Evolutionary conservation across 2,113 vertebrate genomes (phyloP).

Genomic region (Oreochromis tanganicae): DNA sequence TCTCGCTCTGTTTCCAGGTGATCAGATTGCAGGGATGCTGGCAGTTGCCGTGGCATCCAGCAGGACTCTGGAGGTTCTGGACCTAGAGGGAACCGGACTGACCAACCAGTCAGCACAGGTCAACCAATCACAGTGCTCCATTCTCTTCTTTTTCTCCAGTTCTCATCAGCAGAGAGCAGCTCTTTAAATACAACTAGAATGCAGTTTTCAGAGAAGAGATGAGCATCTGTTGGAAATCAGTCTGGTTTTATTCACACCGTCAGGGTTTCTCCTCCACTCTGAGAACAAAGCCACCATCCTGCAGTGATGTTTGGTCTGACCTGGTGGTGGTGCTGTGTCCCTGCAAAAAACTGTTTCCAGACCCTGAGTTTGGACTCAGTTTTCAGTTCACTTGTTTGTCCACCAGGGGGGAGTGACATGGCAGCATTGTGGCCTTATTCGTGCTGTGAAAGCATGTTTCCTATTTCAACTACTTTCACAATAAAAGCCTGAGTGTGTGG

Average conservation of each 20-base stretch:
- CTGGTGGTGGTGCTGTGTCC: not conserved
- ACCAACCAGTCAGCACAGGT: conserved; percentile 96
- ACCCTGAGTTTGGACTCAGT: not conserved
- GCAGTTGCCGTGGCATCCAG: conserved; percentile 93
- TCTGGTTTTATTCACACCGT: not conserved
- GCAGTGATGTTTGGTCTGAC: not conserved
- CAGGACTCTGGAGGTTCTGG: conserved; percentile 90
- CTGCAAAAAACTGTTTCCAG: not conserved
- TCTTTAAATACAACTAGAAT: not conserved
- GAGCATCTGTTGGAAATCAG: not conserved
- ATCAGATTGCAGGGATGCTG: conserved; percentile 92
- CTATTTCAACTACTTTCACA: not conserved
- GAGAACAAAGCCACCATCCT: not conserved
- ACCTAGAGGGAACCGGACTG: conserved; percentile 92
- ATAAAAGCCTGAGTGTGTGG: not conserved
- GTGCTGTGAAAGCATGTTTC: not conserved
- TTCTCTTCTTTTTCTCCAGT: not conserved
- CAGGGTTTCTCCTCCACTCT: not conserved
- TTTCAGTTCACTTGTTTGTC: not conserved
- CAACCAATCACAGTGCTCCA: not conserved
- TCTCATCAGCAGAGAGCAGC: not conserved
- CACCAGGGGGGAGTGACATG: not conserved
- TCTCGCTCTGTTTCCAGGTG: conserved; percentile 71
- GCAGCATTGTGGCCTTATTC: not conserved
- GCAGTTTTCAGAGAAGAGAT: not conserved